Percentiles rank a stretch among this genome's conserved stretches.
Conservation (phyloP, 2,797 vertebrate genomes). For the Urophycis tenuis region DNA sequence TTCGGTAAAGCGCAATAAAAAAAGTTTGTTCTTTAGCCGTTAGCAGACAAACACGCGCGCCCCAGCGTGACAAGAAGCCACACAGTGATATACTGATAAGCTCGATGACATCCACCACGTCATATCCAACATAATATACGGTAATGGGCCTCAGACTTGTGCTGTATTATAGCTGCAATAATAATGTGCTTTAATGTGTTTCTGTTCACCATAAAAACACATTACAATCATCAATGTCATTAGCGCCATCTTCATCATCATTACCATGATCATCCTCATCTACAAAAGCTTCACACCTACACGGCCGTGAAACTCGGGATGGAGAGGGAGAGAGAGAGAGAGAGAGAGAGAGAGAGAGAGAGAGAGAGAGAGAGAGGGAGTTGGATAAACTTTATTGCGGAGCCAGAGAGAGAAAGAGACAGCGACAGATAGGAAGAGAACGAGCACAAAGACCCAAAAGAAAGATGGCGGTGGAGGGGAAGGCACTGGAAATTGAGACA, state of each 20-base stretch:
- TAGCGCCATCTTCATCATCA: background rate
- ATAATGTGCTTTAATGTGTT: background rate
- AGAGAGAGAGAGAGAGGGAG: background rate
- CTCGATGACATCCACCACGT: too few species aligned
- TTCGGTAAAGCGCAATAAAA: background rate
- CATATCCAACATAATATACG: background rate
- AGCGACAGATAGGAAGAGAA: background rate
- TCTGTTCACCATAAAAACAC: background rate
- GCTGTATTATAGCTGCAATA: background rate
- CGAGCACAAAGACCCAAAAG: background rate
- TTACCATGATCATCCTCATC: background rate
- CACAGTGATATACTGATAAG: background rate
- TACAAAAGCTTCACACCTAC: background rate
- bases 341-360: too few species aligned
- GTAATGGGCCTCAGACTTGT: background rate
- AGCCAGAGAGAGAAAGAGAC: background rate
- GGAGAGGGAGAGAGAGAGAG: too few species aligned
- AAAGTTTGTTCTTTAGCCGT: background rate
- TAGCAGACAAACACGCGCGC: background rate
- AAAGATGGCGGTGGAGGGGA: background rate
- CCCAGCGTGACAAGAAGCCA: background rate
- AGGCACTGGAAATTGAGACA: slow-evolving; percentile 16
- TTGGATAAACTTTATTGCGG: background rate
- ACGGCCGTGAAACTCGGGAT: too few species aligned
- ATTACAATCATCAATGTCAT: background rate